These are phyloP conservation scores for Drosophila recens DNA, from an alignment of 2,888 invertebrate species.

Conservation along the genomic window DNA sequence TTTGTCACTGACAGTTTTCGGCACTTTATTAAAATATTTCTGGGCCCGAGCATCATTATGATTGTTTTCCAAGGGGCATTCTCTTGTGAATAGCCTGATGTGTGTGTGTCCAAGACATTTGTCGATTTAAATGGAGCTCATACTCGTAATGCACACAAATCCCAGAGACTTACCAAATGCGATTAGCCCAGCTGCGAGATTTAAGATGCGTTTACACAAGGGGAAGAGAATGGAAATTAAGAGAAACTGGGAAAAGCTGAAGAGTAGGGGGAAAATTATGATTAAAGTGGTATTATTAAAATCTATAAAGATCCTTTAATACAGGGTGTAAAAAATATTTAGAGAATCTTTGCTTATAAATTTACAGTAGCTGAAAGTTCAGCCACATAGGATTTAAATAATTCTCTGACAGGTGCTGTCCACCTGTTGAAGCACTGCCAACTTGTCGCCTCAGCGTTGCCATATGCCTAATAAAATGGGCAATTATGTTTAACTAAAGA, in stretches of 20 bases:
- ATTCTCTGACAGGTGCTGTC: too few species aligned
- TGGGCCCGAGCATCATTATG: slow-evolving; percentile 56
- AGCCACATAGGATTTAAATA: too few species aligned
- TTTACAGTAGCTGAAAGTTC: too few species aligned
- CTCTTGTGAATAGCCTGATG: not conserved
- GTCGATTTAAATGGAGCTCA: slow-evolving; percentile 8
- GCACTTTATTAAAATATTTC: slow-evolving; percentile 76
- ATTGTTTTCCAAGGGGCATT: slow-evolving; percentile 37
- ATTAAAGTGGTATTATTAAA: not conserved
- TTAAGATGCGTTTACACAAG: not conserved
- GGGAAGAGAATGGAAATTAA: not conserved
- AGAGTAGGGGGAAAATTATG: not conserved
- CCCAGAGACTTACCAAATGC: slow-evolving; percentile 1
- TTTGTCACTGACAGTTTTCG: slow-evolving; percentile 74
- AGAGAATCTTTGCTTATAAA: too few species aligned
- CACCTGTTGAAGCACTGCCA: too few species aligned
- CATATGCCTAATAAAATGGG: too few species aligned
- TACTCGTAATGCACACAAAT: slow-evolving; percentile 10
- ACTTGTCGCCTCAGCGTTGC: too few species aligned
- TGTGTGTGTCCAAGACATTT: slow-evolving; percentile 29
- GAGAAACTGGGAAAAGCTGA: not conserved
- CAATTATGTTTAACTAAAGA: too few species aligned
- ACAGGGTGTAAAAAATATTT: not conserved
- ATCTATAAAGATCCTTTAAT: not conserved
- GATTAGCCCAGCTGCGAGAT: slow-evolving; percentile 2